These are phyloP conservation scores for Rhimphoctona megacephalus DNA, from an alignment of 2,888 invertebrate genomes.

Conservation along the genomic window DNA sequence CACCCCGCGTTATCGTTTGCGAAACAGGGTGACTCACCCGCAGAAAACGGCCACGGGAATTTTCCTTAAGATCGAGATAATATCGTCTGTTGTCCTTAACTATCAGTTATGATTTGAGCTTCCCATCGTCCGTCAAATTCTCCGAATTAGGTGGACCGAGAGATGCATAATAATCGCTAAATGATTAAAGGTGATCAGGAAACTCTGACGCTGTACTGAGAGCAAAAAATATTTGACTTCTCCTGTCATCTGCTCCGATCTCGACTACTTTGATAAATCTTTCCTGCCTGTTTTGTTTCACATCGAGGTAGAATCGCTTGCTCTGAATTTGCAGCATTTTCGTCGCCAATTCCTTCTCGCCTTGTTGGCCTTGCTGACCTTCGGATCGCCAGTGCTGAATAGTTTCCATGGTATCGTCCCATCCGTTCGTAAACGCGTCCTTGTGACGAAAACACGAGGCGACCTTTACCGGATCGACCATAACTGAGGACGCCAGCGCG, in stretches of 20 bases:
- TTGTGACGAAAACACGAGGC: slow-evolving; percentile 47
- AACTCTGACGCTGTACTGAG: slow-evolving; percentile 99
- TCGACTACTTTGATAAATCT: slow-evolving; percentile 99
- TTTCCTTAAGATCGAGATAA: slow-evolving; percentile 99
- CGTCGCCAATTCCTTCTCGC: slow-evolving; percentile 98
- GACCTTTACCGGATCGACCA: slow-evolving; percentile 52
- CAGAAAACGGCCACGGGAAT: slow-evolving; percentile 98
- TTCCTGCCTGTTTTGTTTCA: slow-evolving; percentile 99
- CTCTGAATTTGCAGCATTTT: slow-evolving; percentile 99
- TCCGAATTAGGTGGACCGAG: slow-evolving; percentile 98
- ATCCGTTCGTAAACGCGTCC: slow-evolving; percentile 73
- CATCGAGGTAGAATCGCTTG: slow-evolving; percentile 99
- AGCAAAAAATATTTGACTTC: slow-evolving; percentile 98
- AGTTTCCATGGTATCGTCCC: slow-evolving; percentile 81
- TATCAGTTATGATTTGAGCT: slow-evolving; percentile 99
- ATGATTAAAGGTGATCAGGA: slow-evolving; percentile 97
- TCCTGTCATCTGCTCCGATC: slow-evolving; percentile 98
- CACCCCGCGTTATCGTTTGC: slow-evolving; percentile 97
- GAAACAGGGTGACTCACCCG: slow-evolving; percentile 92
- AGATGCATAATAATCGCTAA: slow-evolving; percentile 98
- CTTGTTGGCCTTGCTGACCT: slow-evolving; percentile 91
- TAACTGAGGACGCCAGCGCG: slow-evolving; percentile 31
- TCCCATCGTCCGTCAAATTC: slow-evolving; percentile 98
- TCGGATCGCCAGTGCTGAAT: slow-evolving; percentile 83
- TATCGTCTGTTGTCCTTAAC: slow-evolving; percentile 99